Base-by-base conservation (phyloP, 2,888 invertebrate genomes). In the Tryphoninae sp. region DNA sequence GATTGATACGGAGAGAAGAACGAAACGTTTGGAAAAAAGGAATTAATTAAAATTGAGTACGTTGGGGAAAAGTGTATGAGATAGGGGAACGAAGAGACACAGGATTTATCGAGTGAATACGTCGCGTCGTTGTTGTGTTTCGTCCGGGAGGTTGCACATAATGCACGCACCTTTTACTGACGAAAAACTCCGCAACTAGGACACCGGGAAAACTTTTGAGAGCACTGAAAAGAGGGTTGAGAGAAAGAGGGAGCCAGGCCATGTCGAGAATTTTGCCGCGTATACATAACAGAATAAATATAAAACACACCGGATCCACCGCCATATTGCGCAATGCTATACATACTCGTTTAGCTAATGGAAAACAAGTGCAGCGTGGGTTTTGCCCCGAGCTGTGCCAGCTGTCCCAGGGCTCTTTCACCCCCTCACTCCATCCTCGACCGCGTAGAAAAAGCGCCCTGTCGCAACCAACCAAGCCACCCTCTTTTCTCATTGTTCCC, bases 261-360 rank as follows among this genome's bases (percentile, higher is more conserved):
- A 64, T 75, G 58, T 69, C 62, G 67, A 76, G 64, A 68, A 16
- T 55, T 8, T 74, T 64, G 58, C 59, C 64, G 78, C 68, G 72
- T 64, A 53, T 55, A 59, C 26, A 23, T 61, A 62, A 55, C 62
- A 76, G 73, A 62, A 71, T 79, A 69, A 77, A 77, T 51, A 51
- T 16, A 45, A 7, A 53, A 55, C 71, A 61, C 64, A 55, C 53
- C 22, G 69, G 69, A 40, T 33, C 33, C 45, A 13, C 67, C 16
- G 62, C 23, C 51, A 26, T n/a, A 45, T 51, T 64, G 64, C 42
- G 73, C 74, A 71, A 71, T 64, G 69, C 84, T 84, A 83, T 85
- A 84, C 82, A 83, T 85, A 85, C 84, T 84, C 85, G 84, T 85
- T 85, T 83, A 83, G 80, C 84, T 85, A 84, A 85, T 85, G 84